Conservation (phyloP, 2,888 invertebrate genomes). For the Oscheius sp. region DNA sequence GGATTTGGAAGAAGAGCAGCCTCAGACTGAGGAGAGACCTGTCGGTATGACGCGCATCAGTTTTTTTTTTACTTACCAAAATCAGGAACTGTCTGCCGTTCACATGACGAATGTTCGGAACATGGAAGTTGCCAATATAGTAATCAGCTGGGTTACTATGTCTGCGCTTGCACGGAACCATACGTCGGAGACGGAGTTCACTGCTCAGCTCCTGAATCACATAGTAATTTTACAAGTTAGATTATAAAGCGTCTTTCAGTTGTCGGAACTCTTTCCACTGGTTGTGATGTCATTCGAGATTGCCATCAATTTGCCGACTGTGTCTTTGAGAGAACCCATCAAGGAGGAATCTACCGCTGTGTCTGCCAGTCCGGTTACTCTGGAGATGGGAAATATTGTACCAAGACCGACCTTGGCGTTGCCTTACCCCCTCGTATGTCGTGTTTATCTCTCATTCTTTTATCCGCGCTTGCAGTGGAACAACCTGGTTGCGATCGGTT, state of each 20-base stretch:
- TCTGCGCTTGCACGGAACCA: slow-evolving; percentile 81
- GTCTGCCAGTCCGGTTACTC: slow-evolving; percentile 74
- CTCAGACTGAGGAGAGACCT: slow-evolving; percentile 12
- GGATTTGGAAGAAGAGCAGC: slow-evolving; percentile 44
- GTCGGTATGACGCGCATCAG: slow-evolving; percentile 38
- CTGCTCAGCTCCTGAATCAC: slow-evolving; percentile 75
- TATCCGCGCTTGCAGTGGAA: slow-evolving; percentile 31
- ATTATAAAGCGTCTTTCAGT: neutral
- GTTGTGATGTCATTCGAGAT: slow-evolving; percentile 65
- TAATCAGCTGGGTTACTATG: slow-evolving; percentile 62
- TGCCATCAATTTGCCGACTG: slow-evolving; percentile 73
- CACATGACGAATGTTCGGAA: slow-evolving; percentile 68
- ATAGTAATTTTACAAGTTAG: neutral
- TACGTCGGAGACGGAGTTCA: slow-evolving; percentile 83
- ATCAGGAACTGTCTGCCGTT: slow-evolving; percentile 62
- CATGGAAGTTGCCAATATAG: slow-evolving; percentile 69
- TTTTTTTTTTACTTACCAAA: neutral
- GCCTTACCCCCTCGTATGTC: slow-evolving; percentile 46
- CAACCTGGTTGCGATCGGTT: slow-evolving; percentile 72
- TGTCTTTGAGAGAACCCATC: slow-evolving; percentile 62
- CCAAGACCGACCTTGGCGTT: slow-evolving; percentile 52
- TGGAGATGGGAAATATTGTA: slow-evolving; percentile 74
- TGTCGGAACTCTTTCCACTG: slow-evolving; percentile 23
- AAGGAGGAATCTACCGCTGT: slow-evolving; percentile 65
- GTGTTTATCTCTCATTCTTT: neutral